phyloP scores from a whole-genome alignment of 2,888 invertebrate species.

The Agrotis segetum region DNA sequence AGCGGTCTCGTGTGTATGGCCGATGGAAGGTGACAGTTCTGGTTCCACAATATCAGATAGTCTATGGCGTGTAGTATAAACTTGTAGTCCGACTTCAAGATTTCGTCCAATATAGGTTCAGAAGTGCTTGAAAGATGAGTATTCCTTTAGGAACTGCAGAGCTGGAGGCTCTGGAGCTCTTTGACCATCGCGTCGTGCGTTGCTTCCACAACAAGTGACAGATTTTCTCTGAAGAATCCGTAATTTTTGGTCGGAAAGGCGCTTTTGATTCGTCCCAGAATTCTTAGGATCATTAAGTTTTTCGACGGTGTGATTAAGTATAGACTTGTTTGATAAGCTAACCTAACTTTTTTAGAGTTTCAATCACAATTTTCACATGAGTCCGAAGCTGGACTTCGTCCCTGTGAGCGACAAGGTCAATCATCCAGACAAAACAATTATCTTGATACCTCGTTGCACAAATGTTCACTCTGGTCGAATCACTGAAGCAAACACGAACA shows the following conservation, averaged over 20 bases:
- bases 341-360: not conserved
- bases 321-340: not conserved
- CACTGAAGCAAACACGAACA: too few species aligned
- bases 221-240: not conserved
- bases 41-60: conserved; percentile 1
- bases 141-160: not conserved
- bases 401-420: not conserved
- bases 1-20: not conserved
- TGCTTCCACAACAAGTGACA: not conserved
- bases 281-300: not conserved
- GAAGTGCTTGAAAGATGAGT: not conserved
- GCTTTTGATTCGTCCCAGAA: not conserved
- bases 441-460: not conserved
- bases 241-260: not conserved
- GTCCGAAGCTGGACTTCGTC: not conserved
- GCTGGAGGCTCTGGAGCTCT: not conserved
- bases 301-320: not conserved
- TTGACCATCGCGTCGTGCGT: not conserved
- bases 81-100: conserved; percentile 6
- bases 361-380: not conserved
- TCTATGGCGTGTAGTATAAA: not conserved
- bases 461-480: too few species aligned
- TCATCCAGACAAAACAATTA: not conserved
- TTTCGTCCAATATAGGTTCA: conserved; percentile 3
- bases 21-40: not conserved